These are phyloP conservation scores for Drosophila rufa DNA, from an alignment of 1,140 invertebrate species.

Conservation along the genomic window DNA sequence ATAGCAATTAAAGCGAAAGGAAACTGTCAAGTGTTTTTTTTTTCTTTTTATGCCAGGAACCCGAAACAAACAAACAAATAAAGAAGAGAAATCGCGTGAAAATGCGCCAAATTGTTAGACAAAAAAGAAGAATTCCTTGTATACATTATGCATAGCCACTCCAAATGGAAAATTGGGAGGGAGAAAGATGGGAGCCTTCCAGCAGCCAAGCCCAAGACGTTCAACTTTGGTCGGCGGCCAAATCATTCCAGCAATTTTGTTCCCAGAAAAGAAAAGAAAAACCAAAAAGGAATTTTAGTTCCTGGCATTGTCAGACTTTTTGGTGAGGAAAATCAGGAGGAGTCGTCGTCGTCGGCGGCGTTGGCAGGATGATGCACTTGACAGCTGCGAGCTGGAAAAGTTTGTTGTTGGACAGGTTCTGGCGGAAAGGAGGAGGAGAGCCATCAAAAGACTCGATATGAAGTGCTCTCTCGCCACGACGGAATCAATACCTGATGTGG, in stretches of 20 bases:
- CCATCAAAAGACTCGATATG: slow-evolving; percentile 55
- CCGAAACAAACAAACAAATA: slow-evolving; percentile 62
- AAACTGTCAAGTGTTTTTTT: slow-evolving; percentile 68
- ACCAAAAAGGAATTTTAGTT: slow-evolving; percentile 54
- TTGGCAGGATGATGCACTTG: slow-evolving; percentile 56
- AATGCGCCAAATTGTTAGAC: slow-evolving; percentile 81
- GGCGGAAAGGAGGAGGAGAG: background rate
- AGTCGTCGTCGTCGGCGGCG: background rate
- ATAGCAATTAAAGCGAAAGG: slow-evolving; percentile 69
- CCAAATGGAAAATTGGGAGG: slow-evolving; percentile 1
- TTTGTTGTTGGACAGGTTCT: slow-evolving; percentile 7
- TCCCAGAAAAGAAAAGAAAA: slow-evolving; percentile 1
- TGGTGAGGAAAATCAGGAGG: background rate
- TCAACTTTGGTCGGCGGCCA: slow-evolving; percentile 52
- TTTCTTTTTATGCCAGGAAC: background rate
- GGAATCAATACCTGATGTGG: slow-evolving; percentile 52
- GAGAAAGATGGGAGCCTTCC: background rate
- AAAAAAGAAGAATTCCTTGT: slow-evolving; percentile 46
- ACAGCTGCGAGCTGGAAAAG: slow-evolving; percentile 58
- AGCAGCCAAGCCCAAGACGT: slow-evolving; percentile 21
- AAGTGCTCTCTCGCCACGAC: slow-evolving; percentile 39
- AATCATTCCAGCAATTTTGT: slow-evolving; percentile 72
- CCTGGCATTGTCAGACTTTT: slow-evolving; percentile 44
- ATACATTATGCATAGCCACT: slow-evolving; percentile 68
- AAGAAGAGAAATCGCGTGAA: slow-evolving; percentile 68